Base-by-base conservation (phyloP, 2,888 invertebrate genomes). In the Aphidius colemani region DNA sequence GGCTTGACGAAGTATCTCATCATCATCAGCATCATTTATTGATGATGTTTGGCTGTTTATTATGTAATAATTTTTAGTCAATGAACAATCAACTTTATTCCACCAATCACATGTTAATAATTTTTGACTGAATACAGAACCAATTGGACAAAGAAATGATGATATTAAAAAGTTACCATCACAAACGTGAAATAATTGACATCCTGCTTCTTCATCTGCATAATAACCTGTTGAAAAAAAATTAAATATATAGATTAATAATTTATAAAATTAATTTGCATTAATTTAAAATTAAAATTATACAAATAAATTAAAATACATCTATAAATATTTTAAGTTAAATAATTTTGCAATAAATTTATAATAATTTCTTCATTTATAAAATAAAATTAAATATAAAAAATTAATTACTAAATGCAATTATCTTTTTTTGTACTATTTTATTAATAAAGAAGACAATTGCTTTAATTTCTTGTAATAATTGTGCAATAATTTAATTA, bases 31-130 rank as follows among this genome's bases (percentile, higher is more conserved):
- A 53, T 78, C 58, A 51, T 64, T 69, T 9, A 64, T 51, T n/a
- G 57, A 43, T 44, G 48, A 61, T 59, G 39, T 51, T 30, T 64
- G 13, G 30, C 13, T 61, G 10, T 67, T 67, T 10, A 13, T 65
- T 40, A 13, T 70, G 66, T 82, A 84, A 67, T 84, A 83, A 64
- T 83, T 79, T 64, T 82, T 79, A 3, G 86, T 84, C 41, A 83
- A 76, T 45, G 84, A 81, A 70, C 89, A 89, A 68, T 88, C 85
- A 0, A 89, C 89, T 71, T 88, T 87, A 83, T 85, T 87, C 89
- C 89, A 89, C 89, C 89, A 89, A 72, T 88, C 88, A 71, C 89
- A 89, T 3, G 88, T 88, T 64, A 88, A 84, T 3, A 88, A 84
- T 57, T 86, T 86, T 79, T 89, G 89, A 72, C 88, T 88, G 78